A percentile compares a stretch with the other conserved stretches of the same genome.
Conservation (phyloP, 2,797 vertebrate genomes). For the Gila robusta region DNA sequence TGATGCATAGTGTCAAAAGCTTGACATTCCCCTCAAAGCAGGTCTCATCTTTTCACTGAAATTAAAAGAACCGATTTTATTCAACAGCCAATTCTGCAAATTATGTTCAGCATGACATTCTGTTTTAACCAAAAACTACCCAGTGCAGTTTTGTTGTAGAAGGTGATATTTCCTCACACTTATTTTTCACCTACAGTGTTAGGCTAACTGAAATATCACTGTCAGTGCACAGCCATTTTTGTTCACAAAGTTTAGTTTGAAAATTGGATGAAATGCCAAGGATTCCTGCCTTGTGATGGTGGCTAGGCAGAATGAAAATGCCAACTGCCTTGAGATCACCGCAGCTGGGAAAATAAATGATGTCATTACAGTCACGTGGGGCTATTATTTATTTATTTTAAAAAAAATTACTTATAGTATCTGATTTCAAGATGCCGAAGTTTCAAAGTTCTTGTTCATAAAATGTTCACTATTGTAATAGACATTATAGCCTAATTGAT, state of each 20-base stretch:
- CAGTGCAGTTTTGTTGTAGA: not conserved
- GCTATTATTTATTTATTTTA: not conserved
- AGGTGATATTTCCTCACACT: slow-evolving; percentile 50
- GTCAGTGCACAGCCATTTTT: not conserved
- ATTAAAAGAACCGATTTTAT: slow-evolving; percentile 1
- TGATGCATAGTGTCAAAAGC: not conserved
- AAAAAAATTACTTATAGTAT: not conserved
- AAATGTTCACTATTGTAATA: not conserved
- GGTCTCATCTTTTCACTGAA: slow-evolving; percentile 10
- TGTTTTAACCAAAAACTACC: slow-evolving; percentile 1
- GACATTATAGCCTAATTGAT: not conserved
- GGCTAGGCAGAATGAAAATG: slow-evolving; percentile 37
- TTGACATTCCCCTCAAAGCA: slow-evolving; percentile 11
- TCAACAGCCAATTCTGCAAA: slow-evolving; percentile 2
- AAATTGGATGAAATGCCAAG: slow-evolving; percentile 39
- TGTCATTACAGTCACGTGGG: slow-evolving; percentile 4
- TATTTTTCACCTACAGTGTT: slow-evolving; percentile 25
- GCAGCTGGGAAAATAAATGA: slow-evolving; percentile 47
- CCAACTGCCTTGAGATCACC: slow-evolving; percentile 33
- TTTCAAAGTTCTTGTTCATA: not conserved
- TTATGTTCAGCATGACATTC: slow-evolving; percentile 20
- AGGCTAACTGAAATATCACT: slow-evolving; percentile 43
- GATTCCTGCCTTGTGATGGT: slow-evolving; percentile 11
- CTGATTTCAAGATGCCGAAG: not conserved
- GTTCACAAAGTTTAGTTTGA: slow-evolving; percentile 18